A percentile compares a stretch with the other conserved stretches of the same genome.
phyloP scores from a whole-genome alignment of 2,113 vertebrate species.

The Gallinago undulata region DNA sequence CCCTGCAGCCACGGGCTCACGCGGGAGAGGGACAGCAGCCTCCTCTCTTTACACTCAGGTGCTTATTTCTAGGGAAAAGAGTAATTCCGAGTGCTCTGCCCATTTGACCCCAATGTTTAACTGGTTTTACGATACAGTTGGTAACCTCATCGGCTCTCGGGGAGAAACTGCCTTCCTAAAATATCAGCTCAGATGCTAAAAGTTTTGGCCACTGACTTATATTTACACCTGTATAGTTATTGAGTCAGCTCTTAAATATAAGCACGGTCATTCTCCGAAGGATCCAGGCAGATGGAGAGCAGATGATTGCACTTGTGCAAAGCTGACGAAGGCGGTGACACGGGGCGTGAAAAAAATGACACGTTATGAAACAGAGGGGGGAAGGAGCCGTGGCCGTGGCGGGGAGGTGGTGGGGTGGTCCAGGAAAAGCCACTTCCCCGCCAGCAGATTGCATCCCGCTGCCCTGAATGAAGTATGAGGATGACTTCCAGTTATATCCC shows the following conservation, averaged over 20 bases:
- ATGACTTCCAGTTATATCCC: constrained; percentile 58
- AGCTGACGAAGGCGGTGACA: not conserved
- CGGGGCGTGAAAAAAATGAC: not conserved
- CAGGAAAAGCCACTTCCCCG: not conserved
- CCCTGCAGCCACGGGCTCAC: not conserved
- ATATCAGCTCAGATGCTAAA: not conserved
- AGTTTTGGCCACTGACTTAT: rapidly evolving
- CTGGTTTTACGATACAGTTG: rapidly evolving
- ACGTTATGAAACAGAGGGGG: rapidly evolving
- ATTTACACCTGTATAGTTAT: not conserved
- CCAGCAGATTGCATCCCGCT: not conserved
- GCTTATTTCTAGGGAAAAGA: not conserved
- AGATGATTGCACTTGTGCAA: not conserved
- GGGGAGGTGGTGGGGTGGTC: not conserved
- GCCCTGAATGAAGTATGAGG: rapidly evolving
- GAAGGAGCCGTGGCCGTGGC: not conserved
- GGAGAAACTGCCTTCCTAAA: not conserved
- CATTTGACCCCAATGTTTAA: not conserved
- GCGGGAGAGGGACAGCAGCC: not conserved
- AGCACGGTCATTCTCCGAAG: not conserved
- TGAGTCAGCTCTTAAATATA: not conserved
- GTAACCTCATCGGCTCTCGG: not conserved
- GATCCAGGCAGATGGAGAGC: not conserved
- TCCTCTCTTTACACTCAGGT: not conserved
- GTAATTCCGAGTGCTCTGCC: not conserved